Evolutionary conservation across 1,140 invertebrate species (phyloP).

Genomic region (Apocrypta bakeri): DNA sequence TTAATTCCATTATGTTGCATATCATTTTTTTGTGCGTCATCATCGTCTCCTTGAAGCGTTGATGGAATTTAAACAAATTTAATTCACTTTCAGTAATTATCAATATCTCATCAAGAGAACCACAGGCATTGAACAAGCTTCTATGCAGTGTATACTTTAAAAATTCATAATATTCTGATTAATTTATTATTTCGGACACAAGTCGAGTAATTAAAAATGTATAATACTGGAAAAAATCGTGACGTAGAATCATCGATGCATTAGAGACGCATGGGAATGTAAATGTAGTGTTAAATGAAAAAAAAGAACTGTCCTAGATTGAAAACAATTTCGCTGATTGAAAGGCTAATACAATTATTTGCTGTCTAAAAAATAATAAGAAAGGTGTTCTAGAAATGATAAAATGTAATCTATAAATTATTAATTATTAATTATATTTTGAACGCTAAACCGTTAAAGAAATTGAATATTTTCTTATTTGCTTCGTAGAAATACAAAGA

Average conservation of each 20-base stretch:
- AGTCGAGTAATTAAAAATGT: constrained; percentile 14
- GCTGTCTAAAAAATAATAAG: neutral
- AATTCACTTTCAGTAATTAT: neutral
- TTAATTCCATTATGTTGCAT: neutral
- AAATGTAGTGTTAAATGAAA: constrained; percentile 35
- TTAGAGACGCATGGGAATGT: constrained; percentile 27
- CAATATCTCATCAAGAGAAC: neutral
- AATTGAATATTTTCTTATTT: constrained; percentile 16
- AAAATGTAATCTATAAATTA: neutral
- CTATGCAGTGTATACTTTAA: neutral
- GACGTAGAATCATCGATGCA: constrained; percentile 38
- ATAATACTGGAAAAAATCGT: constrained; percentile 36
- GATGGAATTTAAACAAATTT: too few species aligned
- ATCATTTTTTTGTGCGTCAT: too few species aligned
- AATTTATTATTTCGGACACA: neutral
- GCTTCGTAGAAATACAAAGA: neutral
- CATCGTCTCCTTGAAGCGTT: too few species aligned
- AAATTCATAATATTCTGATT: neutral
- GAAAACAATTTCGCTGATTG: neutral
- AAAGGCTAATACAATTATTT: constrained; percentile 1
- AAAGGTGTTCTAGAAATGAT: neutral
- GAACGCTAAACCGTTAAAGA: neutral
- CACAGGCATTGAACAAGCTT: neutral
- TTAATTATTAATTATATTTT: neutral
- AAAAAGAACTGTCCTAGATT: constrained; percentile 23